phyloP scores from a whole-genome alignment of 2,888 invertebrate genomes.

The Athalia rosae region DNA sequence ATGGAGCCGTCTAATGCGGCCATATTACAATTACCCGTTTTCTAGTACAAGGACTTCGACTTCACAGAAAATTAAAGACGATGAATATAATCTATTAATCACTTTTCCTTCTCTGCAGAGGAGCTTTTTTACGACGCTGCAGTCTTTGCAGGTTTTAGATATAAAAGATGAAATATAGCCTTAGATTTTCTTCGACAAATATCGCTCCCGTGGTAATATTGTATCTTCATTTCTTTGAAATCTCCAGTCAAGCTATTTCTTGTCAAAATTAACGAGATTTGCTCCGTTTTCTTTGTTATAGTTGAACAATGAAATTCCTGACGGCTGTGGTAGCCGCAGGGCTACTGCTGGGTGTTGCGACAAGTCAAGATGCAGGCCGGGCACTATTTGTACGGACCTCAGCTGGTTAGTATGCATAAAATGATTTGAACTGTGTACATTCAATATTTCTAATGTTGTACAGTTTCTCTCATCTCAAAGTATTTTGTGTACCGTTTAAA shows the following conservation, averaged over 20 bases:
- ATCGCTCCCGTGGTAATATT: no score
- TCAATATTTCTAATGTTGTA: constrained; percentile 4
- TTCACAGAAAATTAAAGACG: background rate
- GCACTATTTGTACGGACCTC: constrained; percentile 43
- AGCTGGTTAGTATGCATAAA: constrained; percentile 27
- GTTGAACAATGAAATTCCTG: constrained; percentile 48
- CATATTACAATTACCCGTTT: background rate
- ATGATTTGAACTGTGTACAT: background rate
- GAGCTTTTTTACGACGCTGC: no score
- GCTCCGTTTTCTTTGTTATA: constrained; percentile 9
- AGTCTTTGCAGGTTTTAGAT: no score
- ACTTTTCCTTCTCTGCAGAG: background rate
- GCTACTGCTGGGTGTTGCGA: constrained; percentile 35
- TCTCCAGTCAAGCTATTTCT: no score
- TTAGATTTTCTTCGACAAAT: no score
- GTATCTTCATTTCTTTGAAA: no score
- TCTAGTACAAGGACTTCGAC: constrained; percentile 31
- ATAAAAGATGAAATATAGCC: no score
- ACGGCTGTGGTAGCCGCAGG: constrained; percentile 42
- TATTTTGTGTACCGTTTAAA: constrained; percentile 31
- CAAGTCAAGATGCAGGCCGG: constrained; percentile 45
- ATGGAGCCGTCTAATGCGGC: background rate
- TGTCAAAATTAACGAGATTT: background rate
- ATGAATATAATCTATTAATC: background rate
- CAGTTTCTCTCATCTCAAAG: constrained; percentile 24